Conservation (phyloP, 2,113 vertebrate genomes). For the Sminthopsis crassicaudata region DNA sequence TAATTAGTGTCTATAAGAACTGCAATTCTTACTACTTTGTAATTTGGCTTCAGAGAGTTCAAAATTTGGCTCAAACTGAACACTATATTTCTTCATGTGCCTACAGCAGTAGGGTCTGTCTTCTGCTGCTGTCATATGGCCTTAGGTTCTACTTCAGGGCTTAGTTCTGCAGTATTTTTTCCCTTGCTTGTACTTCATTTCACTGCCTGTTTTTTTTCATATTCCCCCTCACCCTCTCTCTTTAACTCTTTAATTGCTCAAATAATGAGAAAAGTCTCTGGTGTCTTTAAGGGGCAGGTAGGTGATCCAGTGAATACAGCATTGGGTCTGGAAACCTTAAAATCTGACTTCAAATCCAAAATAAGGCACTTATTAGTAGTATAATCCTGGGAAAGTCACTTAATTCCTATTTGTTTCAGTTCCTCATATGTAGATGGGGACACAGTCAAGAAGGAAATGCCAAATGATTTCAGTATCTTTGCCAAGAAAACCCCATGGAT, state of each 20-base stretch:
- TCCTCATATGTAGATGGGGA: too few relatives aligned
- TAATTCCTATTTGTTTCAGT: too few relatives aligned
- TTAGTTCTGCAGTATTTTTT: conserved; percentile 33
- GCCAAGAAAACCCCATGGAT: too few relatives aligned
- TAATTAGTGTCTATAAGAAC: conserved; percentile 27
- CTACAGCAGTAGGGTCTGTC: conserved; percentile 13
- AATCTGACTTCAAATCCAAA: background rate
- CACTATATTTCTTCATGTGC: conserved; percentile 45
- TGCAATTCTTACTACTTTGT: conserved; percentile 36
- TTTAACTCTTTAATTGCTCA: conserved; percentile 15
- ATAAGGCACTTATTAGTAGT: background rate
- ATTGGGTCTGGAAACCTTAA: background rate
- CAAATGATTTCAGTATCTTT: too few relatives aligned
- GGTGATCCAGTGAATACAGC: too few relatives aligned
- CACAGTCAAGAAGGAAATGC: too few relatives aligned
- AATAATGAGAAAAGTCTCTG: conserved; percentile 5
- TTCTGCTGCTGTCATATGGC: conserved; percentile 32
- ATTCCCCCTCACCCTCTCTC: background rate
- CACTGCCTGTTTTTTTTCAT: background rate
- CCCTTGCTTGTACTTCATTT: background rate
- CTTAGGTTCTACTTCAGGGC: conserved; percentile 25
- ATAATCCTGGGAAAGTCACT: too few relatives aligned
- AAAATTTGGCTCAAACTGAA: background rate
- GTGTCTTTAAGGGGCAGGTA: conserved; percentile 9
- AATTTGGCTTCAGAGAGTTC: conserved; percentile 45